Evolutionary conservation across 1,140 invertebrate genomes (phyloP).

Genomic region (Cotesia chilonis): DNA sequence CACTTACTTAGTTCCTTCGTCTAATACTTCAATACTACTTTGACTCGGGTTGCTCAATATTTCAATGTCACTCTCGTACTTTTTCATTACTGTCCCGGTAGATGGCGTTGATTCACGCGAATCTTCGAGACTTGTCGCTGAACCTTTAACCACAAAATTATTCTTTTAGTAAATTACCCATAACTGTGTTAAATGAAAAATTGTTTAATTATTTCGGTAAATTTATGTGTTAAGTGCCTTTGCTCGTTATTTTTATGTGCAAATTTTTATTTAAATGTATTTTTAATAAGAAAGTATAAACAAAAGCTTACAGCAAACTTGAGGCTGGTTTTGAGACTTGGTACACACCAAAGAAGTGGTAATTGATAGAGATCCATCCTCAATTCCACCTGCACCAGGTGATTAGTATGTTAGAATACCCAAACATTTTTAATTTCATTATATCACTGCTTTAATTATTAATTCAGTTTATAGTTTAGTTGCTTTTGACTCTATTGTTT

Average conservation of each 20-base stretch:
- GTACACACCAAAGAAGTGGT: slow-evolving; percentile 60
- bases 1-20: slow-evolving; percentile 61
- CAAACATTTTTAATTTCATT: slow-evolving; percentile 32
- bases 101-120: slow-evolving; percentile 63
- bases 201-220: neutral
- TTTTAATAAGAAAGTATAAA: slow-evolving; percentile 51
- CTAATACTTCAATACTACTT: slow-evolving; percentile 72
- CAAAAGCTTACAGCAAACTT: slow-evolving; percentile 63
- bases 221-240: slow-evolving; percentile 2
- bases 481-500: no score
- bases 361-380: slow-evolving; percentile 57
- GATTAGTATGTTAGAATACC: slow-evolving; percentile 63
- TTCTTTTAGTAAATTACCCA: neutral
- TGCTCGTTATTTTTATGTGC: neutral
- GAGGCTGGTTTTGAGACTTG: slow-evolving; percentile 59
- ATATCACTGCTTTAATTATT: no score
- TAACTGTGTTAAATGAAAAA: neutral
- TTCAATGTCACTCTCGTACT: slow-evolving; percentile 72
- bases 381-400: slow-evolving; percentile 62
- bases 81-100: slow-evolving; percentile 60
- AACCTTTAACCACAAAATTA: slow-evolving; percentile 49
- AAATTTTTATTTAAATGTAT: slow-evolving; percentile 29
- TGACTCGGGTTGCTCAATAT: slow-evolving; percentile 74
- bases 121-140: slow-evolving; percentile 63
- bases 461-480: no score